Evolutionary conservation across 2,113 vertebrate genomes (phyloP).

Genomic region (Varanus salvator): DNA sequence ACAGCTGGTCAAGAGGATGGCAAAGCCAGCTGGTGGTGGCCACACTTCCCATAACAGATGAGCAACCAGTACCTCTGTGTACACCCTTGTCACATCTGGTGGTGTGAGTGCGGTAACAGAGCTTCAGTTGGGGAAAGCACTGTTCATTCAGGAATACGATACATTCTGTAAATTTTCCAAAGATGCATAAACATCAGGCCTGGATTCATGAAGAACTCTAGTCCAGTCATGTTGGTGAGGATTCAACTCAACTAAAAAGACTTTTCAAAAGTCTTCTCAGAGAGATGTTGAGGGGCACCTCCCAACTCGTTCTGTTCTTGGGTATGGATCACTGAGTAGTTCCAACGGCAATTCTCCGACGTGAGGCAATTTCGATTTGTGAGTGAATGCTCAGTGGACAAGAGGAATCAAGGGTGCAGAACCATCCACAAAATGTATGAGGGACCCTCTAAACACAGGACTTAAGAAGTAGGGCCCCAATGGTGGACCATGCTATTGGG

Average conservation of each 20-base stretch:
- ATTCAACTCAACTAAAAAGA: not conserved
- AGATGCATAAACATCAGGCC: constrained; percentile 16
- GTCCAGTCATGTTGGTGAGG: not conserved
- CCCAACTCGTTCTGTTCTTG: not conserved
- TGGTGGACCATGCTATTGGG: not conserved
- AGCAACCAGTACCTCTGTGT: not conserved
- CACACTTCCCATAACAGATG: not conserved
- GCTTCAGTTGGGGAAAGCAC: not conserved
- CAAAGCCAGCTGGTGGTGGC: not conserved
- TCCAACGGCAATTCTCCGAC: constrained; percentile 1
- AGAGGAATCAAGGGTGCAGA: not conserved
- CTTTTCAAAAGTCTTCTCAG: not conserved
- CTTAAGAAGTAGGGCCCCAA: not conserved
- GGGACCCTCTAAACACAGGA: not conserved
- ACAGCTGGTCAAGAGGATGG: not conserved
- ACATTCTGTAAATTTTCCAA: not conserved
- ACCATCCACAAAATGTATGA: not conserved
- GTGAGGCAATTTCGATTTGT: not conserved
- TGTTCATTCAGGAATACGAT: constrained; percentile 15
- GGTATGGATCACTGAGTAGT: too few species aligned
- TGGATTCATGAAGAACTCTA: constrained; percentile 53
- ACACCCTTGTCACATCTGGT: not conserved
- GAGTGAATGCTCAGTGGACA: not conserved
- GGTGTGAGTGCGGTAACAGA: not conserved
- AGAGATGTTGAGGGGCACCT: not conserved